Conservation (phyloP, 2,113 vertebrate species). For the Carassius auratus region DNA sequence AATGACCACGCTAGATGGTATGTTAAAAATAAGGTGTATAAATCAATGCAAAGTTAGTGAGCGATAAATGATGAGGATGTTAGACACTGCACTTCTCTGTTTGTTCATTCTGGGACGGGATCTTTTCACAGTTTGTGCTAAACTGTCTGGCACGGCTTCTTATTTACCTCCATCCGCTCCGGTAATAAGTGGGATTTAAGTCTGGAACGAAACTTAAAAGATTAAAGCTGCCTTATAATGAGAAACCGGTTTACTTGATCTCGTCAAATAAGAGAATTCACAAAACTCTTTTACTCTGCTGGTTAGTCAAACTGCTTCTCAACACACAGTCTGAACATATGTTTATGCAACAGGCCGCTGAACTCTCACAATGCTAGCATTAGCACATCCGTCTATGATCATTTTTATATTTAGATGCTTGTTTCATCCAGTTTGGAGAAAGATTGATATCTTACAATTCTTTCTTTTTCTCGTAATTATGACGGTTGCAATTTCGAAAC, state of each 20-base stretch:
- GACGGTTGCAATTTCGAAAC: too few relatives aligned
- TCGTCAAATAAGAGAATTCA: not conserved
- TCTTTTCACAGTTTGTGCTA: not conserved
- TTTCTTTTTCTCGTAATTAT: too few relatives aligned
- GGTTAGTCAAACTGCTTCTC: too few relatives aligned
- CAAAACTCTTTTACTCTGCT: not conserved
- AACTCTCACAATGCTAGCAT: not conserved
- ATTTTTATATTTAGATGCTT: too few relatives aligned
- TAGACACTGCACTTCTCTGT: not conserved
- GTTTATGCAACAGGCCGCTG: too few relatives aligned
- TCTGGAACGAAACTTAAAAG: not conserved
- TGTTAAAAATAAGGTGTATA: too few relatives aligned
- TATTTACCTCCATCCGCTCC: not conserved
- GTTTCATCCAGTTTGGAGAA: too few relatives aligned
- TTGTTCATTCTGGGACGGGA: not conserved
- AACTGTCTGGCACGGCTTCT: not conserved
- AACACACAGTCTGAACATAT: too few relatives aligned
- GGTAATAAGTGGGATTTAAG: not conserved
- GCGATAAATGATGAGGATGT: constrained; percentile 8
- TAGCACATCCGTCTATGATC: not conserved
- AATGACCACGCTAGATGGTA: too few relatives aligned
- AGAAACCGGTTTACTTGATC: not conserved
- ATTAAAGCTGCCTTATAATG: not conserved
- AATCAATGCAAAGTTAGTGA: not conserved
- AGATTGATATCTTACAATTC: too few relatives aligned